Conservation (phyloP, 2,888 invertebrate genomes). For the Pyrocoelia pectoralis region DNA sequence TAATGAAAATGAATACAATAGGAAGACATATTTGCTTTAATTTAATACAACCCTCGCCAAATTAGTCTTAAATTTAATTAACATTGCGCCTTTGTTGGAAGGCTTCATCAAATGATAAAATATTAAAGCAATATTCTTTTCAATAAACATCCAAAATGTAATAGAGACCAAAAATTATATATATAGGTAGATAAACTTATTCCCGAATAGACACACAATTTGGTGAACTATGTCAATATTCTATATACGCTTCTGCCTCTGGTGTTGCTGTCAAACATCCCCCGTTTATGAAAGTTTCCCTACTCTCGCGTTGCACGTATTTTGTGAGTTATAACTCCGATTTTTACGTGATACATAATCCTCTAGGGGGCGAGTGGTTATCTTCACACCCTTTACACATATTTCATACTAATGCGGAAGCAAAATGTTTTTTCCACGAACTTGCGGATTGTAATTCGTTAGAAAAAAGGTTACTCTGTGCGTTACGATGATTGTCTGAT, state of each 20-base stretch:
- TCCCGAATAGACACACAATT: conserved; percentile 29
- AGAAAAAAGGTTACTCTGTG: conserved; percentile 33
- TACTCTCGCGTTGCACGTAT: conserved; percentile 22
- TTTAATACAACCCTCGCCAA: no score
- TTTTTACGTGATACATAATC: conserved; percentile 36
- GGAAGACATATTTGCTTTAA: no score
- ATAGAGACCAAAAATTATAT: no score
- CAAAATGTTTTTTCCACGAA: conserved; percentile 30
- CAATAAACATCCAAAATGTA: no score
- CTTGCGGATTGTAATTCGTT: conserved; percentile 39
- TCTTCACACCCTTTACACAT: conserved; percentile 35
- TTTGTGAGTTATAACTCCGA: conserved; percentile 35
- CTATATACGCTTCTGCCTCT: conserved; percentile 21
- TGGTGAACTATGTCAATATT: conserved; percentile 33
- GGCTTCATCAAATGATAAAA: no score
- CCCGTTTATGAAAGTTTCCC: conserved; percentile 35
- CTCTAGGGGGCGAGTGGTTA: conserved; percentile 32
- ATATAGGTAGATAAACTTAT: conserved; percentile 19
- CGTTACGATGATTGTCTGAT: conserved; percentile 39
- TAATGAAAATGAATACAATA: no score
- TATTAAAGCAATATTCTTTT: no score
- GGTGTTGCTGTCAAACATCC: conserved; percentile 29
- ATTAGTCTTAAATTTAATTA: no score
- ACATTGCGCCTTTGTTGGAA: no score
- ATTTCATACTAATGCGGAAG: conserved; percentile 34